These are phyloP conservation scores for Watsonalla cultraria DNA, from an alignment of 2,888 invertebrate genomes.

Conservation along the genomic window DNA sequence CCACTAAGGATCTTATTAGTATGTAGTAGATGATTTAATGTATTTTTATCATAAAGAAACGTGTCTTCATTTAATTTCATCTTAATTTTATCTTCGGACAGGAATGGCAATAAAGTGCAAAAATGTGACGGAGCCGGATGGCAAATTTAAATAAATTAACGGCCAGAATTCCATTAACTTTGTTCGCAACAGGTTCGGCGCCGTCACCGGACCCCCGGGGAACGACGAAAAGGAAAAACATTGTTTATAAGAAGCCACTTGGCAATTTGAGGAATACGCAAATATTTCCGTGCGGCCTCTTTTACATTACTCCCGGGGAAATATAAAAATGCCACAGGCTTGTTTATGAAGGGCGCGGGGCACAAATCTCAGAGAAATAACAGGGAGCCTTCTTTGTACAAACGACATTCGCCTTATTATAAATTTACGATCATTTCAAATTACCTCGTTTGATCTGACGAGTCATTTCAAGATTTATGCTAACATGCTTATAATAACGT, in stretches of 20 bases:
- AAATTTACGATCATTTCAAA: not conserved
- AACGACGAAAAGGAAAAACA: not conserved
- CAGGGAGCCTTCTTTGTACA: not conserved
- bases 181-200: not conserved
- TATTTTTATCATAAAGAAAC: conserved; percentile 8
- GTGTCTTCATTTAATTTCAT: not conserved
- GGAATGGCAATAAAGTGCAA: conserved; percentile 4
- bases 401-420: not conserved
- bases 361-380: not conserved
- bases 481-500: not conserved
- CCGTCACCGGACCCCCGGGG: not conserved
- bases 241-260: not conserved
- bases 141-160: not conserved
- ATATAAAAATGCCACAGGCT: not conserved
- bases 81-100: not conserved
- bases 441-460: not conserved
- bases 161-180: not conserved
- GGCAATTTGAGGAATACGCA: conserved; percentile 1
- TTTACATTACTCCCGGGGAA: not conserved
- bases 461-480: not conserved
- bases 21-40: no score
- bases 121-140: not conserved
- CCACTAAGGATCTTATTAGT: no score
- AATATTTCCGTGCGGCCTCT: not conserved
- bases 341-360: not conserved